Percentiles rank a stretch among this genome's conserved stretches.
phyloP scores from a whole-genome alignment of 2,113 vertebrate genomes.

The Taurulus bubalis region DNA sequence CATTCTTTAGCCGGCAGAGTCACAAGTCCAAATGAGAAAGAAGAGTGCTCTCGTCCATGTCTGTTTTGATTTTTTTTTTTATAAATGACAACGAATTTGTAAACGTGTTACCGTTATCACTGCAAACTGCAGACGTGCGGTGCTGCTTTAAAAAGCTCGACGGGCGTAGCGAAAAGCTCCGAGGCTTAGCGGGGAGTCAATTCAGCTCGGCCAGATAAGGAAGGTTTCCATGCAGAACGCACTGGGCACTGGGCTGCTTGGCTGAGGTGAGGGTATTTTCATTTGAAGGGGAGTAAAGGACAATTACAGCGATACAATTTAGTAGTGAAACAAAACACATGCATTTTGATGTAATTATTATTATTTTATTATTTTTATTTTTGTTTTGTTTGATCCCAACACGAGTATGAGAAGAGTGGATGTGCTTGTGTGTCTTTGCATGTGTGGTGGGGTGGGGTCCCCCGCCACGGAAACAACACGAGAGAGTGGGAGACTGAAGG shows the following conservation, averaged over 20 bases:
- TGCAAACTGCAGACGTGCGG: background rate
- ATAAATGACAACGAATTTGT: background rate
- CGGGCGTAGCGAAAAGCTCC: background rate
- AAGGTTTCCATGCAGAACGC: background rate
- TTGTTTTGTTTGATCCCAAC: background rate
- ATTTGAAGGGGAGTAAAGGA: background rate
- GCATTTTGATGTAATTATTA: background rate
- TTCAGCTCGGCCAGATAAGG: background rate
- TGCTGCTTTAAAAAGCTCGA: background rate
- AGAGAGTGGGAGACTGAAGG: slow-evolving; percentile 35
- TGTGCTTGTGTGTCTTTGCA: background rate
- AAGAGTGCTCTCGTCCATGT: background rate
- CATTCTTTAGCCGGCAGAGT: background rate
- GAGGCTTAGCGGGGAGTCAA: background rate
- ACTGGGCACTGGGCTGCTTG: background rate
- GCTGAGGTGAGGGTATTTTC: background rate
- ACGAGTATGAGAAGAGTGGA: background rate
- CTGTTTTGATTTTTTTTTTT: background rate
- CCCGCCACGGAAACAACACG: slow-evolving; percentile 16
- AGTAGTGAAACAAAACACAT: slow-evolving; percentile 9
- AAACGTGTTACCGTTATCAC: background rate
- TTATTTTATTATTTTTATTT: background rate
- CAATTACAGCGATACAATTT: slow-evolving; percentile 4
- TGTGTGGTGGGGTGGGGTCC: too few species aligned
- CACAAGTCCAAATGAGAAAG: background rate